Base-by-base conservation (phyloP, 2,113 vertebrate genomes). In the Malurus melanocephalus region DNA sequence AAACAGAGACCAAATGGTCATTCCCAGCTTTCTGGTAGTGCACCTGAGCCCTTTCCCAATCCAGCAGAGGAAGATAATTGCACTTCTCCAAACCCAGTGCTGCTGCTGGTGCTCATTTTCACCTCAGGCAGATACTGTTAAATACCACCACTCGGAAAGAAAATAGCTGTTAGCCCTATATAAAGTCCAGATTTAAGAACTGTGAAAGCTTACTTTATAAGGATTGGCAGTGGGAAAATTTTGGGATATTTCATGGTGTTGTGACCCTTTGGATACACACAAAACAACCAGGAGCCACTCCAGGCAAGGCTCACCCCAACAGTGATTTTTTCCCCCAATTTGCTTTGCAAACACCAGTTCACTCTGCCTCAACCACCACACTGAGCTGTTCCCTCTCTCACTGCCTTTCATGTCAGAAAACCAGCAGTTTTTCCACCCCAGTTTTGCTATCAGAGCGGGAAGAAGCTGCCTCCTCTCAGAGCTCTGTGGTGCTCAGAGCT, bases 221-320 rank as follows among this genome's bases (percentile, higher is more conserved):
- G 22, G 35, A n/a, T 10, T 4, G 62, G 46, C 46, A 48, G 46
- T 23, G 13, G 40, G 42, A 64, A 91, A 83, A 24, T 0, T 66
- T 7, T 2, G 0, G 33, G 88, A 4, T 30, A 30, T 68, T 80
- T 42, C 27, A 56, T 1, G 18, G 56, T 5, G 21, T 2, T 46
- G 11, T 10, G 10, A 62, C 26, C 49, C 55, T 51, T 23, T 26
- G 40, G 40, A 16, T 10, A 40, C 0, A 1, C 16, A 16, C 26
- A 62, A 20, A 73, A 43, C 0, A 9, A 66, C 28, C 16, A 73
- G 22, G 32, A 67, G 28, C 24, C 5, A 10, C 20, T 43, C 27
- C 48, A 66, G 55, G n/a, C 30, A 13, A 56, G 7, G 22, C 16
- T 40, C n/a, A 38, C 19, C 23, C 49, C 35, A 21, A 0, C 0